Percentiles rank a stretch among this genome's conserved stretches.
Conservation (phyloP, 2,113 vertebrate species). For the Eidolon helvum region DNA sequence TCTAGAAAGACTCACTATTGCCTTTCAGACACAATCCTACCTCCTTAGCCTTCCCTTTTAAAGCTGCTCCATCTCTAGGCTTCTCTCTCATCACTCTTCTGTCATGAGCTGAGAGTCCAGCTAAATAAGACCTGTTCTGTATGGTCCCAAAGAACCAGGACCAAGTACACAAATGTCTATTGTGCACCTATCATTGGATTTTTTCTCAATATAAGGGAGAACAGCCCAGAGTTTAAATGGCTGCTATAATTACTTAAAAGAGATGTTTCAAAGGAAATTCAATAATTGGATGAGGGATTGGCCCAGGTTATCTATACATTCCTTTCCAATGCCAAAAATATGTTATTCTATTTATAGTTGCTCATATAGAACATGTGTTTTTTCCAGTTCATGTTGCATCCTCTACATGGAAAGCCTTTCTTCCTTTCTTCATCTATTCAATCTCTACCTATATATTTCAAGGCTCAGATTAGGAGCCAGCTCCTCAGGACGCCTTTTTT, state of each 20-base stretch:
- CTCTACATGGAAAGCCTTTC: background rate
- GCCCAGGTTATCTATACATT: background rate
- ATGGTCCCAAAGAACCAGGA: background rate
- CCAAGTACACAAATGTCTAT: background rate
- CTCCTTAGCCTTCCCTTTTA: background rate
- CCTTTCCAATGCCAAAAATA: background rate
- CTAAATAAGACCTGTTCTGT: background rate
- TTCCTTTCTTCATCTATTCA: background rate
- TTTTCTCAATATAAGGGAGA: background rate
- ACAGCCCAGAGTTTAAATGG: background rate
- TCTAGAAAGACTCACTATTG: background rate
- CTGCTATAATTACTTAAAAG: background rate
- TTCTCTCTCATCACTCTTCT: background rate
- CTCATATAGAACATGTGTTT: background rate
- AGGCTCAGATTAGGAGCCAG: background rate
- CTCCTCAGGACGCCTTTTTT: background rate
- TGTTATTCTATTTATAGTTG: background rate
- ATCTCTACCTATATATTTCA: background rate
- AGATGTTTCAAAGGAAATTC: background rate
- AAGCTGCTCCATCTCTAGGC: background rate
- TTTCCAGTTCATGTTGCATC: background rate
- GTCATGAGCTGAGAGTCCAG: background rate
- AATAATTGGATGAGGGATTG: background rate
- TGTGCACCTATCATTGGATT: background rate
- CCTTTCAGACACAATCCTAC: background rate